Evolutionary conservation across 2,113 vertebrate species (phyloP), one percentile per base, ranked within the genome.

Genomic region (human (Homo sapiens)): DNA sequence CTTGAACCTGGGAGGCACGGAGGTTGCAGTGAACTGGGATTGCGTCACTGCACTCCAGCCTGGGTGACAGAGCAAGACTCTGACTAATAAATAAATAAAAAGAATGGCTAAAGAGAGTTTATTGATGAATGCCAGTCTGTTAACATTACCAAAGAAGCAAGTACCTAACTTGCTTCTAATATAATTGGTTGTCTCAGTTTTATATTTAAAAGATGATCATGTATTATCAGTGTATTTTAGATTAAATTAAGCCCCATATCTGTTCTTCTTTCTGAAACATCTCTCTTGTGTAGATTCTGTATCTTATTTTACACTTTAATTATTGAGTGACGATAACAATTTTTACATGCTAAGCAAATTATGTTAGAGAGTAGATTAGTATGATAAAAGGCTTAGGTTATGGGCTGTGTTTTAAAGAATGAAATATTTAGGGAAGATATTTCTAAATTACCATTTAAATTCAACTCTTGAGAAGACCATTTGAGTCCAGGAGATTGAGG

Each of bases 271-370:
- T 43, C 38, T 57, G 75, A 59, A 85, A 90, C 35, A 82, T 95
- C 8, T 48, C 9, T 96, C 7, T 96, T 93, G 17, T 73, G 50
- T 93, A 87, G 45, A 75, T 20, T 86, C 0, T 20, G 52, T 80
- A 61, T 89, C 18, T 83, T 94, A 82, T 32, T 89, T 95, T 96
- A 83, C 14, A 57, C 30, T 92, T 90, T 85, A 89, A 52, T 94
- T 97, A 45, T 85, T 94, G 98, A 99, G 90, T 97, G 98, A 98
- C 98, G 96, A 98, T 97, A 99, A 96, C 98, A 99, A 98, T 99
- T 99, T 98, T 97, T 48, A 84, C n/a, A 97, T 95, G 68, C 78
- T 72, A 96, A 12, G 25, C n/a, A 92, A 59, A 83, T 85, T 92
- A 50, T 96, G 27, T 25, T 59, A 72, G 76, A 97, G 57, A 3